Conservation (phyloP, 2,888 invertebrate species). For the Callyntrura guangdongensis region DNA sequence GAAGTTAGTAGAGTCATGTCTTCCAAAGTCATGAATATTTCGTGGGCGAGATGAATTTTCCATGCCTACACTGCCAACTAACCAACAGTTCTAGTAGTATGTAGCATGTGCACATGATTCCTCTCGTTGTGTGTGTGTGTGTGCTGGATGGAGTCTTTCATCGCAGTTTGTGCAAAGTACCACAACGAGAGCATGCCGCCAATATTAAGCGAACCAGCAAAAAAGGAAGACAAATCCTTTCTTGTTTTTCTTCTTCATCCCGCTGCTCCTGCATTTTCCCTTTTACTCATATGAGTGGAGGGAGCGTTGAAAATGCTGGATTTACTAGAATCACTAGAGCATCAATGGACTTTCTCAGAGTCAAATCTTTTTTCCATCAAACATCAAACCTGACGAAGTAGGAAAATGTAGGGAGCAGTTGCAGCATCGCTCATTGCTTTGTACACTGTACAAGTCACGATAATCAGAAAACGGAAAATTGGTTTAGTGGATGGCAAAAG, state of each 20-base stretch:
- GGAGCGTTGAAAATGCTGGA: constrained; percentile 41
- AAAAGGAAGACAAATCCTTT: constrained; percentile 25
- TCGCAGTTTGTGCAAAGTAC: constrained; percentile 38
- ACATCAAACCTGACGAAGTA: constrained; percentile 31
- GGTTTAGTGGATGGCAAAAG: constrained; percentile 40
- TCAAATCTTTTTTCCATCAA: constrained; percentile 53
- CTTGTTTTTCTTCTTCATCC: neutral
- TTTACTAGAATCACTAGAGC: constrained; percentile 32
- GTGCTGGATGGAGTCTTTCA: constrained; percentile 35
- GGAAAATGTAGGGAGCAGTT: constrained; percentile 2
- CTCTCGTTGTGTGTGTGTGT: constrained; percentile 4
- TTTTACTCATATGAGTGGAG: neutral
- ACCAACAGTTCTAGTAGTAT: neutral
- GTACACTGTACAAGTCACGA: neutral
- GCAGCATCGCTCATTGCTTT: neutral
- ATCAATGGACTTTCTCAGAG: constrained; percentile 47
- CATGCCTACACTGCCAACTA: constrained; percentile 3
- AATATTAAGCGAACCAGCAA: constrained; percentile 8
- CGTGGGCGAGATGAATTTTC: constrained; percentile 74
- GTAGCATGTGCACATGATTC: neutral
- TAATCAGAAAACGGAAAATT: constrained; percentile 39
- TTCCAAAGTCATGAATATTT: constrained; percentile 69
- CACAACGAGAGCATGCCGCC: constrained; percentile 42
- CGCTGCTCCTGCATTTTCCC: neutral
- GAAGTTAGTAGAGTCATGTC: constrained; percentile 47